Percentiles rank a stretch among this genome's conserved stretches.
Conservation (phyloP, 2,797 vertebrate species). For the Eidolon dupreanum region DNA sequence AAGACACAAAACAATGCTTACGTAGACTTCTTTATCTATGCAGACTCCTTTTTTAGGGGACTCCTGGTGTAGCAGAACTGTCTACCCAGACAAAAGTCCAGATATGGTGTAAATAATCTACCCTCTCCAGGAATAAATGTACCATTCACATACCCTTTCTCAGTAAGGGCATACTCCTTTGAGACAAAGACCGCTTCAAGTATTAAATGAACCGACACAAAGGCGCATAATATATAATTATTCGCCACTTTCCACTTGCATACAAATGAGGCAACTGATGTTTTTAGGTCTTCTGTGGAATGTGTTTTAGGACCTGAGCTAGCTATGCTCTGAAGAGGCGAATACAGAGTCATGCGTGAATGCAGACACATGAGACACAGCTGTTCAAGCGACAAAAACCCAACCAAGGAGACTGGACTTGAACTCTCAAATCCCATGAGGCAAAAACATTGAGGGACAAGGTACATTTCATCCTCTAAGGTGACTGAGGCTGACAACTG, state of each 20-base stretch:
- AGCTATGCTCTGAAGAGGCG: not conserved
- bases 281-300: slow-evolving; percentile 17
- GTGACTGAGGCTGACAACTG: not conserved
- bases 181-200: slow-evolving; percentile 53
- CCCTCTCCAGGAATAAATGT: slow-evolving; percentile 9
- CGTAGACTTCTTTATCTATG: not conserved
- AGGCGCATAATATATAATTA: not conserved
- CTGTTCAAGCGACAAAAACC: slow-evolving; percentile 3
- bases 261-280: slow-evolving; percentile 51
- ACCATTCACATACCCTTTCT: slow-evolving; percentile 31
- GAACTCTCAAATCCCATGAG: slow-evolving; percentile 23
- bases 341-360: not conserved
- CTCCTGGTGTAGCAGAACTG: not conserved
- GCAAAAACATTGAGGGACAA: not conserved
- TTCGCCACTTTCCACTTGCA: slow-evolving; percentile 22
- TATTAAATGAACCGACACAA: slow-evolving; percentile 52
- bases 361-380: slow-evolving; percentile 26
- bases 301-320: slow-evolving; percentile 44
- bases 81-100: slow-evolving; percentile 54
- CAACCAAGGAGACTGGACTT: slow-evolving; percentile 14
- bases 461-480: not conserved
- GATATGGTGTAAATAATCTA: slow-evolving; percentile 49
- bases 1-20: not conserved
- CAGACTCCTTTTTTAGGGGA: not conserved
- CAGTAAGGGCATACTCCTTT: slow-evolving; percentile 20